Base-by-base conservation (phyloP, 1,140 invertebrate species). In the Drosophila athabasca region DNA sequence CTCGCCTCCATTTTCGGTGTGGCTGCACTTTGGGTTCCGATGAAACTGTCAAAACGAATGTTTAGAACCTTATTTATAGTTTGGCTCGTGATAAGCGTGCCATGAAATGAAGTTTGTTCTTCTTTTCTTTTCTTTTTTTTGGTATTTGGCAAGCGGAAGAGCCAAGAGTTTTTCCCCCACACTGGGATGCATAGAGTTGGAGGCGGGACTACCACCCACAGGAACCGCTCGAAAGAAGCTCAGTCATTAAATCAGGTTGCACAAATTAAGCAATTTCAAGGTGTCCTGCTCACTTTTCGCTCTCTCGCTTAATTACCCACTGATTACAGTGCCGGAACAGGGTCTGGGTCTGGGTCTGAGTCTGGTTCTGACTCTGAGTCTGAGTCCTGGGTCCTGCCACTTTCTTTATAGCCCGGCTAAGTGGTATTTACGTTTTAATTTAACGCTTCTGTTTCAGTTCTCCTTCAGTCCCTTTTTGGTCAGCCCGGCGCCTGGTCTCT, bases 361-460 rank as follows among this genome's bases (percentile, higher is more conserved):
- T 35, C 31, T 11, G 11, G n/a, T n/a, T n/a, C n/a, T n/a, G n/a
- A n/a, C n/a, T 39, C 35, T 0, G 31, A 3, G 31, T 35, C 31
- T 11, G 11, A 39, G 9, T 39, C 11, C 31, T 19, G 43, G 45
- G 29, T 35, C 22, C 61, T 57, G 66, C 67, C 68, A 84, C 81
- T 85, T 84, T 81, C 81, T 84, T 84, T 85, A 85, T 76, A 82
- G 78, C 66, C 74, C 66, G 52, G 71, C 82, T 87, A 87, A 87
- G 82, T 88, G 83, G 83, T 87, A 87, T 87, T 87, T 87, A 87
- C 82, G 83, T 88, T 87, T 87, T 87, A 87, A 87, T 87, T 88
- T 88, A 87, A 76, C 82, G 82, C 83, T 88, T 79, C 82, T 88
- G 51, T 74, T 60, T 31, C 35, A 39, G 35, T 7, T 57, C 41